A percentile compares a stretch with the other conserved stretches of the same genome.
Conservation (phyloP, 2,888 invertebrate genomes). For the Lordiphosa fenestrarum region DNA sequence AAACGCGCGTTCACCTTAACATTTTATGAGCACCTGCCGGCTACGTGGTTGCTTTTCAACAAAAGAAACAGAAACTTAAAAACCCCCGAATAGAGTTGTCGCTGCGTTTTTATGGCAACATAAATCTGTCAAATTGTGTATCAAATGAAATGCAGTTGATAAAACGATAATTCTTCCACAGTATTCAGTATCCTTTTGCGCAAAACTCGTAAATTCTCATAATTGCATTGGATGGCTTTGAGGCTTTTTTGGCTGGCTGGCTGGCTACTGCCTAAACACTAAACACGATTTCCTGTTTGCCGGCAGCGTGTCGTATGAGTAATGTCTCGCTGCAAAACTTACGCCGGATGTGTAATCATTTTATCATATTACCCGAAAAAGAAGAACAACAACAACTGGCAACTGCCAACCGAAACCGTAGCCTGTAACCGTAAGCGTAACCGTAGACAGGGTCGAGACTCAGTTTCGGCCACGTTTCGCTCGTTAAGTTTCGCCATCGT, state of each 20-base stretch:
- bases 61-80: too few relatives aligned
- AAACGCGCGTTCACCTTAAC: constrained; percentile 7
- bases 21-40: constrained; percentile 38
- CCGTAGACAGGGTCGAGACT: constrained; percentile 32
- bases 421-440: constrained; percentile 9
- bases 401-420: not conserved
- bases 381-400: not conserved
- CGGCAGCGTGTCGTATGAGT: constrained; percentile 68
- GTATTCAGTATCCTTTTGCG: constrained; percentile 19
- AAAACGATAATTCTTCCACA: constrained; percentile 27
- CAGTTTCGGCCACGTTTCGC: constrained; percentile 50
- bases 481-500: constrained; percentile 62
- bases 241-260: constrained; percentile 21
- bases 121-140: constrained; percentile 55
- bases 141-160: constrained; percentile 44
- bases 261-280: constrained; percentile 63
- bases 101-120: constrained; percentile 27
- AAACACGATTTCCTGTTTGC: constrained; percentile 65
- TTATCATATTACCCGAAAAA: constrained; percentile 61
- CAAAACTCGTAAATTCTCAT: constrained; percentile 70
- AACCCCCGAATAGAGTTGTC: constrained; percentile 16
- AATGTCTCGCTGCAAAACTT: constrained; percentile 71
- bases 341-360: constrained; percentile 70
- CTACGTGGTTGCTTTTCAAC: too few relatives aligned
- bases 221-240: constrained; percentile 55